These are phyloP conservation scores for Murina feae DNA, from an alignment of 2,113 vertebrate genomes.

Conservation along the genomic window DNA sequence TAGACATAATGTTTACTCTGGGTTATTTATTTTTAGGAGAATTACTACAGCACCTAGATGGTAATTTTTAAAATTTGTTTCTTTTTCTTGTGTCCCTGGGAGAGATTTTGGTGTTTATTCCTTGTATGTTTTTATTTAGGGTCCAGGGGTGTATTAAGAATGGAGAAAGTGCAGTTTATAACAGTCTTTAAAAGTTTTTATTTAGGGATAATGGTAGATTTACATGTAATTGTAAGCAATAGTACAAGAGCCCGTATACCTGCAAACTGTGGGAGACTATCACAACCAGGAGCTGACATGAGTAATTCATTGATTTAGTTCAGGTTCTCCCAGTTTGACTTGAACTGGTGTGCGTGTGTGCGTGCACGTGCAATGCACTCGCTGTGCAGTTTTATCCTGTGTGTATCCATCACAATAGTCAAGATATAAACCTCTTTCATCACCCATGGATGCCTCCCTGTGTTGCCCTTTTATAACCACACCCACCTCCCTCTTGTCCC, in stretches of 20 bases:
- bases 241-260: background rate
- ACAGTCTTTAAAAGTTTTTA: background rate
- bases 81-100: background rate
- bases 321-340: background rate
- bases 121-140: background rate
- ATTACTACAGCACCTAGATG: background rate
- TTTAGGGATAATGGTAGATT: constrained; percentile 6
- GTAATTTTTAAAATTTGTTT: background rate
- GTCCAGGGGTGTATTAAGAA: background rate
- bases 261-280: background rate
- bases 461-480: background rate
- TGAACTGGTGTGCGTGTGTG: background rate
- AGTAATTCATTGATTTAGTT: background rate
- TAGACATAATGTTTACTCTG: background rate
- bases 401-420: background rate
- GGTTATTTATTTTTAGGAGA: background rate
- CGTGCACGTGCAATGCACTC: too few relatives aligned
- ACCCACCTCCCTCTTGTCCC: background rate
- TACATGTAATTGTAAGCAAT: background rate
- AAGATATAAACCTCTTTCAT: background rate
- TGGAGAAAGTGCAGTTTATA: background rate
- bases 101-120: background rate
- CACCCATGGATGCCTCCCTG: background rate
- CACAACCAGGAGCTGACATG: background rate
- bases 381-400: background rate